These are phyloP conservation scores for Agonopterix arenella DNA, from an alignment of 2,888 invertebrate species.

Conservation along the genomic window DNA sequence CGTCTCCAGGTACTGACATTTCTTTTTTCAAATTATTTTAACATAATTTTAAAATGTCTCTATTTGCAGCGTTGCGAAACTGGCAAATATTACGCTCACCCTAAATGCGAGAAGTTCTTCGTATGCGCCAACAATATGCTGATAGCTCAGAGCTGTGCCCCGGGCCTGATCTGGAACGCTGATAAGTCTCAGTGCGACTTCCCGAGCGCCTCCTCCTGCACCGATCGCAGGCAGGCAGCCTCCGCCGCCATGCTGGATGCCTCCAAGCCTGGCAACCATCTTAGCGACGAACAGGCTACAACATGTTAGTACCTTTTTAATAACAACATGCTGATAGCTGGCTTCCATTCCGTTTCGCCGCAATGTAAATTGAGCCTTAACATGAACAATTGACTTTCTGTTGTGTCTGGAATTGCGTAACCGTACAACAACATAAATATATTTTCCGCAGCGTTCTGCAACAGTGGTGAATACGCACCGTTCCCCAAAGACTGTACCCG, in stretches of 20 bases:
- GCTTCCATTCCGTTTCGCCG: too few species aligned
- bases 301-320: too few species aligned
- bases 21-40: constrained; percentile 1
- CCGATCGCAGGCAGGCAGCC: constrained; percentile 46
- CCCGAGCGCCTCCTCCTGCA: constrained; percentile 81
- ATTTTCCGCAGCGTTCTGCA: constrained; percentile 61
- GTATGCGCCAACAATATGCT: constrained; percentile 87
- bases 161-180: constrained; percentile 85
- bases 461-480: constrained; percentile 79
- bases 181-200: constrained; percentile 85
- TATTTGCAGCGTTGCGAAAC: constrained; percentile 73
- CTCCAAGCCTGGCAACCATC: constrained; percentile 24
- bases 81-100: constrained; percentile 86
- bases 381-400: too few species aligned
- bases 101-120: constrained; percentile 84
- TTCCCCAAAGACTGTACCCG: constrained; percentile 83
- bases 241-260: constrained; percentile 34
- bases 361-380: too few species aligned
- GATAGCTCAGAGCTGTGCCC: constrained; percentile 83
- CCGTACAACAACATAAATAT: not conserved
- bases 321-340: too few species aligned
- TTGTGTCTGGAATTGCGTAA: too few species aligned
- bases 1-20: too few species aligned
- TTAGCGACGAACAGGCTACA: too few species aligned
- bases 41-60: not conserved